Evolutionary conservation across 2,113 vertebrate species (phyloP), one percentile per base, ranked within the genome.

Genomic region (Galbula dea): DNA sequence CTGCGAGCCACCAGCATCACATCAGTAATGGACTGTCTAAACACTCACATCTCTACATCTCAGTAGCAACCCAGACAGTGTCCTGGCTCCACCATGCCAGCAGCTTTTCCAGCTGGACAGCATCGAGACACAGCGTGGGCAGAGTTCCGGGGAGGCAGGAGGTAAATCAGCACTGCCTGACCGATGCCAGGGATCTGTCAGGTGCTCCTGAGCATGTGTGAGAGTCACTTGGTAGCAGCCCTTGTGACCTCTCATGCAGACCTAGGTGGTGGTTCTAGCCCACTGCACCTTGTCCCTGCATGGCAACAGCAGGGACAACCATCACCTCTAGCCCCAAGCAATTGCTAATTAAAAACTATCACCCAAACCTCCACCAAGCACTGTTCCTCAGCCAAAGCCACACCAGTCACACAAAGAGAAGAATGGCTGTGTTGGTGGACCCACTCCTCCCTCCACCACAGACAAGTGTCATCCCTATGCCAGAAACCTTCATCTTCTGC

Each of bases 211-310:
- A n/a, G n/a, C n/a, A n/a, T n/a, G n/a, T n/a, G n/a, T n/a, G n/a
- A n/a, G n/a, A n/a, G n/a, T n/a, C n/a, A n/a, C n/a, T n/a, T n/a
- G n/a, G n/a, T n/a, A n/a, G n/a, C 45, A 51, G 87, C 57, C 43
- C 57, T 39, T 3, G 1, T 36, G 43, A 66, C 29, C 20, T 16
- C 41, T 34, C 61, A 59, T 32, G 43, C 39, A 67, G 12, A n/a
- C 5, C 30, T 37, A 26, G 1, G 0, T 4, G 22, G 3, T 43
- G n/a, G 27, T 23, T 77, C 24, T 48, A 20, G 39, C 57, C 34
- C 78, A 15, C 0, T 7, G 36, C 1, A 3, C 54, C 37, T 37
- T 5, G 2, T 2, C 37, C 32, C 27, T 0, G 5, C 65, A 19
- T 1, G 1, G n/a, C 21, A 18, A 27, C 7, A 26, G 58, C 41